Base-by-base conservation (phyloP, 1,140 invertebrate species). In the Neotoxoptera formosana region DNA sequence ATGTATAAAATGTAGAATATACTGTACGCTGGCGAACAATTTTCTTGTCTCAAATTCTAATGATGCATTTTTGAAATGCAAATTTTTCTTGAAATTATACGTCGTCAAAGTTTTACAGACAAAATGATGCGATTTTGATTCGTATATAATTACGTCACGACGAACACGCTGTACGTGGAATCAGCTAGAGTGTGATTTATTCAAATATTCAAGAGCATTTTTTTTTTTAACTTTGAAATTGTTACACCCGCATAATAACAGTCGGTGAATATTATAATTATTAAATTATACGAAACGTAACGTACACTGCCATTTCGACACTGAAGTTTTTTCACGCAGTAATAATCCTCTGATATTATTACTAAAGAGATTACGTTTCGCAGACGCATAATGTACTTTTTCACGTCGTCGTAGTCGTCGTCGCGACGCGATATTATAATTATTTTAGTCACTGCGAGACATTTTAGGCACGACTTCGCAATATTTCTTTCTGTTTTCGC, bases 261-360 rank as follows among this genome's bases (percentile, higher is more conserved):
- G 60, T 76, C 60, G 60, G 60, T 7, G 30, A 76, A n/a, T 76
- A 76, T 76, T n/a, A 76, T 76, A 76, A 76, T 76, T 76, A 76
- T 76, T 76, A 76, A 76, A 76, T 76, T 76, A 76, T 76, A 76
- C 60, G 60, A 76, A 76, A 76, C 60, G 60, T n/a, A 67, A n/a
- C 30, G 60, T 17, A 76, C 21, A 76, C 60, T 76, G 30, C 30
- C 60, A 76, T 76, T 76, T 76, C 60, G 6, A 76, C 60, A 76
- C 60, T n/a, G 60, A 76, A 76, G 60, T 76, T 76, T n/a, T 76
- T 76, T 67, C 60, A n/a, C 30, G 60, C 30, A 76, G 60, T 76
- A 76, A 76, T 76, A 76, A 76, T 76, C 60, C n/a, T 76, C 60
- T n/a, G 60, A 76, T 76, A 76, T 76, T 76, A 76, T 76, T 76